phyloP scores from a whole-genome alignment of 2,888 invertebrate species.

The Baccha elongata region DNA sequence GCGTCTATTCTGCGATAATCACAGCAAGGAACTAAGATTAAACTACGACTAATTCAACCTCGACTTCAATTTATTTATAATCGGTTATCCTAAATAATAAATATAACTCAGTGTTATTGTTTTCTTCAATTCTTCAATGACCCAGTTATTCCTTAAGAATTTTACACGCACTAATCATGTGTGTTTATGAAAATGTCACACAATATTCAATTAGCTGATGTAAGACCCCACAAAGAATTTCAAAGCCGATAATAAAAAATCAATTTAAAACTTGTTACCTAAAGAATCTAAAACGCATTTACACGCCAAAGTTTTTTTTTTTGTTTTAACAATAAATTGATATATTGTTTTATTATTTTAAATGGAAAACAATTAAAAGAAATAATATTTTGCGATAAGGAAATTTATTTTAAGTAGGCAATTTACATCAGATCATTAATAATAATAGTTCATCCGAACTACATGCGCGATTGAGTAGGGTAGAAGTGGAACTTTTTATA shows the following conservation, averaged over 20 bases:
- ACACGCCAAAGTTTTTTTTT: too few species aligned
- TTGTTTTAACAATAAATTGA: slow-evolving; percentile 3
- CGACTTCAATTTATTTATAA: too few species aligned
- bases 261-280: slow-evolving; percentile 13
- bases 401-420: slow-evolving; percentile 8
- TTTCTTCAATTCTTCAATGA: background rate
- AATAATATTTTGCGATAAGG: slow-evolving; percentile 44
- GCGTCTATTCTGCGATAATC: too few species aligned
- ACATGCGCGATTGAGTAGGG: too few species aligned
- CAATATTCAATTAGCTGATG: slow-evolving; percentile 20
- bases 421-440: slow-evolving; percentile 29
- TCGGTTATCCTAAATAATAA: too few species aligned
- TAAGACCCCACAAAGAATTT: slow-evolving; percentile 27
- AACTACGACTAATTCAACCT: too few species aligned
- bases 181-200: slow-evolving; percentile 5
- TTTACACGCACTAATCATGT: slow-evolving; percentile 1
- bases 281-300: slow-evolving; percentile 38
- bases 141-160: background rate
- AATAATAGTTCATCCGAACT: slow-evolving; percentile 1
- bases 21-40: too few species aligned
- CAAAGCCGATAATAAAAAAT: background rate
- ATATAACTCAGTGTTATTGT: too few species aligned
- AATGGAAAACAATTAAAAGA: slow-evolving; percentile 19
- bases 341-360: background rate
- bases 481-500: too few species aligned